These are phyloP conservation scores for Cryptomyrus ogoouensis DNA, from an alignment of 2,113 vertebrate species.

Conservation along the genomic window DNA sequence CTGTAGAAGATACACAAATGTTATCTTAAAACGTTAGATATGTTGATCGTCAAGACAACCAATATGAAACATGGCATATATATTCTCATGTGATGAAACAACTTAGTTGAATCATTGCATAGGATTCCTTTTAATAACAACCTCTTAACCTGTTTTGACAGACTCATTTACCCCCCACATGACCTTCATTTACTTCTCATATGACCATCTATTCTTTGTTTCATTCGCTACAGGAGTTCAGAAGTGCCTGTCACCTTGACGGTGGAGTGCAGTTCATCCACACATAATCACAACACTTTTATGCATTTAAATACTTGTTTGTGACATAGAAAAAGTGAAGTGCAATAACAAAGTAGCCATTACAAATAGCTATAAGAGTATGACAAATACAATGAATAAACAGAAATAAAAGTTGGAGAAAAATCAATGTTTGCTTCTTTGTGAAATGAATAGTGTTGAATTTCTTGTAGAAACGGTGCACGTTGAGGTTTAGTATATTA, in stretches of 20 bases:
- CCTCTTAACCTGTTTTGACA: not conserved
- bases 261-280: slow-evolving; percentile 15
- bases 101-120: not conserved
- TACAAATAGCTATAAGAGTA: not conserved
- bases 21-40: not conserved
- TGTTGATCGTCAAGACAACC: not conserved
- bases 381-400: not conserved
- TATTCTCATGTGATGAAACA: not conserved
- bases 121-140: not conserved
- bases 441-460: not conserved
- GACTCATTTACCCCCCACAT: not conserved
- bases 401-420: not conserved
- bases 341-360: not conserved
- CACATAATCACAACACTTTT: slow-evolving; percentile 26
- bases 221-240: not conserved
- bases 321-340: not conserved
- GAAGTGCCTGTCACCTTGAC: not conserved
- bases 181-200: not conserved
- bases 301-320: slow-evolving; percentile 4
- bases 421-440: not conserved
- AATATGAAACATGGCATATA: not conserved
- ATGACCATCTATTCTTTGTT: not conserved
- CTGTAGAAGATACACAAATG: not conserved
- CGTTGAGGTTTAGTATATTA: not conserved
- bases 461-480: not conserved